phyloP scores from a whole-genome alignment of 2,888 invertebrate genomes.

The Keiferia lycopersicella region DNA sequence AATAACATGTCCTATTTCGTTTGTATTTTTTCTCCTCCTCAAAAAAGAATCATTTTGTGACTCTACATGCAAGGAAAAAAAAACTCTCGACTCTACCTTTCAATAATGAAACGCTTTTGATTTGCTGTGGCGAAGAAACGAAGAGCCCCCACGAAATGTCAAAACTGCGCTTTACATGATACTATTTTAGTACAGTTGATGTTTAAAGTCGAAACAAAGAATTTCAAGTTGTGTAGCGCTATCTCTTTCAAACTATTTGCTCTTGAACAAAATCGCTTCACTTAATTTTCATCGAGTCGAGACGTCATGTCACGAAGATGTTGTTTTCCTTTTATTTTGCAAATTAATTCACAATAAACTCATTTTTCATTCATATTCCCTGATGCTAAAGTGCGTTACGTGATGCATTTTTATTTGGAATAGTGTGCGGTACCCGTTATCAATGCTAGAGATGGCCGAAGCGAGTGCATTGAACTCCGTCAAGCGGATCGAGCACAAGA shows the following conservation, averaged over 20 bases:
- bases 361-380: neutral
- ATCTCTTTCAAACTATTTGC: neutral
- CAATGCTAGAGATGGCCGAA: constrained; percentile 54
- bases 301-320: constrained; percentile 26
- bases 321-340: constrained; percentile 31
- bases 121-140: constrained; percentile 6
- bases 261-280: neutral
- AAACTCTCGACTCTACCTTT: no score
- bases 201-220: neutral
- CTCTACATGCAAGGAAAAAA: no score
- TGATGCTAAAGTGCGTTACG: constrained; percentile 11
- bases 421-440: neutral
- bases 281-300: neutral
- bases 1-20: no score
- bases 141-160: neutral
- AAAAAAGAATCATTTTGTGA: no score
- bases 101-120: no score
- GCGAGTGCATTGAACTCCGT: constrained; percentile 56
- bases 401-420: constrained; percentile 18
- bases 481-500: constrained; percentile 46
- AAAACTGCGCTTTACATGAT: neutral
- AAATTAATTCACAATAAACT: constrained; percentile 18
- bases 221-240: neutral
- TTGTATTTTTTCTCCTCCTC: no score
- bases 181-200: neutral